phyloP scores from a whole-genome alignment of 2,113 vertebrate species.

The Sporophila hypoxantha region DNA sequence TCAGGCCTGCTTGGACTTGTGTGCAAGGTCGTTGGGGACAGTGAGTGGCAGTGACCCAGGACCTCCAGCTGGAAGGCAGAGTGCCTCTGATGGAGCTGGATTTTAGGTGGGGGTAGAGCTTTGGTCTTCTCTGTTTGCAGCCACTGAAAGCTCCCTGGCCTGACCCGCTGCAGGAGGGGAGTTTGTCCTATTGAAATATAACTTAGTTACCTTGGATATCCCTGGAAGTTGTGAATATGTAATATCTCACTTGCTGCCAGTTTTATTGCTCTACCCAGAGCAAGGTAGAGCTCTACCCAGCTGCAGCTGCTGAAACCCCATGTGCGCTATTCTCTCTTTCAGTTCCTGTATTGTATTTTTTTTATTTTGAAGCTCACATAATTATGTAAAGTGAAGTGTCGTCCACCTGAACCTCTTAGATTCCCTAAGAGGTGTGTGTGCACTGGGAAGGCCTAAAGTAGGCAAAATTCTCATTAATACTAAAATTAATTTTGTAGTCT shows the following conservation, averaged over 20 bases:
- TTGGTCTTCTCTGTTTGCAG: neutral
- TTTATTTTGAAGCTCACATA: neutral
- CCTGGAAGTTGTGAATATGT: neutral
- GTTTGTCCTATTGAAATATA: neutral
- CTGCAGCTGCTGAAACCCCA: neutral
- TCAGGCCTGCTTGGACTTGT: neutral
- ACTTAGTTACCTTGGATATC: neutral
- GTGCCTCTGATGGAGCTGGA: too few relatives aligned
- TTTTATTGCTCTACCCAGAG: neutral
- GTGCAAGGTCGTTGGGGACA: neutral
- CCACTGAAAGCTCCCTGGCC: neutral
- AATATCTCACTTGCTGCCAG: rapidly evolving
- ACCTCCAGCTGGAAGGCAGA: neutral
- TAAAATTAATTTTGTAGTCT: neutral
- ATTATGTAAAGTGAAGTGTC: neutral
- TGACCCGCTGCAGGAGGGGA: neutral
- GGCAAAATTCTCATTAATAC: neutral
- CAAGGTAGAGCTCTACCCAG: neutral
- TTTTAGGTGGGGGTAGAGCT: neutral
- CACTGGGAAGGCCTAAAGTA: neutral
- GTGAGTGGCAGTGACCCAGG: neutral
- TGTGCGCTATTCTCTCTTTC: neutral
- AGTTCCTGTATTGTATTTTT: neutral
- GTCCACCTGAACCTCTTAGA: too few relatives aligned
- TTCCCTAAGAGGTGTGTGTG: neutral